Evolutionary conservation across 2,113 vertebrate species (phyloP), one percentile per base, ranked within the genome.

Genomic region (Spermophilus dauricus): DNA sequence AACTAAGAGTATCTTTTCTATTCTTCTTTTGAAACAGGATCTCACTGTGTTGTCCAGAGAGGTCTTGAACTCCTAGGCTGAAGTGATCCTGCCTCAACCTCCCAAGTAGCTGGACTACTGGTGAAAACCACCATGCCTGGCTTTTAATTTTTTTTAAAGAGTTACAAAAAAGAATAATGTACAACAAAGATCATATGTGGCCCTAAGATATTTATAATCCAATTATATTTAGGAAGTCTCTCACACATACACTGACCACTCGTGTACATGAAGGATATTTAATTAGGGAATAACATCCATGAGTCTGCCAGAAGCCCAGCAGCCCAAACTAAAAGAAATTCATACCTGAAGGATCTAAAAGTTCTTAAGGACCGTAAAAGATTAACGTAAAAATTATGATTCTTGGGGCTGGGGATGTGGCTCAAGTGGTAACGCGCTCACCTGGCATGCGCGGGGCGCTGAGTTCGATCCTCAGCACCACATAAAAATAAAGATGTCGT

Each of bases 331-430:
- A 22, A 75, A 56, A 91, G 65, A 85, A 90, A 95, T 91, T 75
- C 80, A 87, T 20, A 96, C 11, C 34, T 61, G 6, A 93, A 51
- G n/a, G 42, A 83, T 6, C 20, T 39, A 58, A 90, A 94, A 96
- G 56, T 86, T 85, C 84, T 89, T 83, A 89, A 58, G 10, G 28
- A 89, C 42, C 10, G 37, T 48, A 93, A 84, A 94, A 91, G 37
- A 93, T 58, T 90, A 94, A 90, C 30, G 8, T 90, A 97, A 94
- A 92, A 89, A 32, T 45, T 63, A 2, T 69, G 8, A n/a, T n/a
- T 10, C 45, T 70, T 85, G 8, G 45, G 45, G 45, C 45, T 45
- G 45, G 45, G 45, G 45, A 45, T 45, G 45, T 45, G 45, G 45
- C 45, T 45, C 45, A 45, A 45, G 45, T 45, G 45, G 45, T 45